Conservation (phyloP, 2,888 invertebrate species). For the Prosapia bicincta region DNA sequence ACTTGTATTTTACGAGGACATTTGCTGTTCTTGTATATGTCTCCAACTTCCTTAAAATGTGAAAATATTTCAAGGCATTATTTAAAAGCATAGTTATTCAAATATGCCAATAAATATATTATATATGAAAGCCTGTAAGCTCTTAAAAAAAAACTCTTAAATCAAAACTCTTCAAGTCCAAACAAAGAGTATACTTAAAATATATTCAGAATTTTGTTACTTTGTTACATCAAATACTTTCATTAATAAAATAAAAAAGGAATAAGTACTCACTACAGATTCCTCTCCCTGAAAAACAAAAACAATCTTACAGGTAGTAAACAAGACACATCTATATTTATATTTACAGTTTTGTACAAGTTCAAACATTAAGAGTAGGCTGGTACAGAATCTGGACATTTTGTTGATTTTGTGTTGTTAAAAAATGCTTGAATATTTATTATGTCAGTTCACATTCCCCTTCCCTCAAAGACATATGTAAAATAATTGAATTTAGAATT, state of each 20-base stretch:
- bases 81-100: not conserved
- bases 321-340: not conserved
- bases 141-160: not conserved
- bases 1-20: not conserved
- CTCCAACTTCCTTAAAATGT: not conserved
- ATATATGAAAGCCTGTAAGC: not conserved
- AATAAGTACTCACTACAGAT: constrained; percentile 59
- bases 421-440: no score
- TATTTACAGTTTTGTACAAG: not conserved
- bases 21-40: not conserved
- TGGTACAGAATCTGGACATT: not conserved
- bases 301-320: not conserved
- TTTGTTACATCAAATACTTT: not conserved
- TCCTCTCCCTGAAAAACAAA: constrained; percentile 60
- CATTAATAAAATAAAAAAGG: not conserved
- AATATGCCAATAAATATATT: not conserved
- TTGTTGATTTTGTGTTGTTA: no score
- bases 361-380: not conserved
- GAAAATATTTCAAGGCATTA: not conserved
- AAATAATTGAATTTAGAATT: no score
- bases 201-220: not conserved
- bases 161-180: not conserved
- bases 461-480: no score
- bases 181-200: not conserved
- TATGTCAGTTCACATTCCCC: no score